Conservation (phyloP, 2,797 vertebrate species). For the Manis pentadactyla region DNA sequence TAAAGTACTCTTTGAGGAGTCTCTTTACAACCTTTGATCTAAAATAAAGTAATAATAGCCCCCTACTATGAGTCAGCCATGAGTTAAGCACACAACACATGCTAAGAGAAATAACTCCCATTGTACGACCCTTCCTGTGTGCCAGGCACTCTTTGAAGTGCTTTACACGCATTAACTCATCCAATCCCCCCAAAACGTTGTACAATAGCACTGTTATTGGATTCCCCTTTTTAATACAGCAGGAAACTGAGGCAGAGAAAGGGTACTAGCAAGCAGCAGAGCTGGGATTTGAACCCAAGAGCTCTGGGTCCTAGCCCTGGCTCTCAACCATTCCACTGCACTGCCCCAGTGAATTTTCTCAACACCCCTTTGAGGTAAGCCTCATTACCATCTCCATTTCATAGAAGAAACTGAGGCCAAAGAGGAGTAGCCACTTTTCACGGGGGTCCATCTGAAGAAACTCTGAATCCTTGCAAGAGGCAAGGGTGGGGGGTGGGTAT, state of each 20-base stretch:
- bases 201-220: background rate
- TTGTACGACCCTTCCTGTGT: fast-evolving
- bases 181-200: background rate
- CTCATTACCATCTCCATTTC: background rate
- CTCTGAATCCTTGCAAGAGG: no score
- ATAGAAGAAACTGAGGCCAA: background rate
- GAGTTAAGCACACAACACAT: fast-evolving
- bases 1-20: background rate
- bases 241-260: background rate
- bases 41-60: background rate
- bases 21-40: background rate
- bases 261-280: background rate
- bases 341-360: background rate
- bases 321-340: background rate
- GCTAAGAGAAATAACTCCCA: background rate
- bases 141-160: background rate
- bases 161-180: background rate
- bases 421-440: background rate
- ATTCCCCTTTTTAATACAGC: background rate
- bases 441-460: background rate
- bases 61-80: background rate
- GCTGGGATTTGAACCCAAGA: background rate
- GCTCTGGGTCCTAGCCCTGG: background rate
- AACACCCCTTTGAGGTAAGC: background rate
- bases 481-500: slow-evolving; percentile 4